These are phyloP conservation scores for Amphipoea oculea DNA, from an alignment of 2,888 invertebrate species.

Conservation along the genomic window DNA sequence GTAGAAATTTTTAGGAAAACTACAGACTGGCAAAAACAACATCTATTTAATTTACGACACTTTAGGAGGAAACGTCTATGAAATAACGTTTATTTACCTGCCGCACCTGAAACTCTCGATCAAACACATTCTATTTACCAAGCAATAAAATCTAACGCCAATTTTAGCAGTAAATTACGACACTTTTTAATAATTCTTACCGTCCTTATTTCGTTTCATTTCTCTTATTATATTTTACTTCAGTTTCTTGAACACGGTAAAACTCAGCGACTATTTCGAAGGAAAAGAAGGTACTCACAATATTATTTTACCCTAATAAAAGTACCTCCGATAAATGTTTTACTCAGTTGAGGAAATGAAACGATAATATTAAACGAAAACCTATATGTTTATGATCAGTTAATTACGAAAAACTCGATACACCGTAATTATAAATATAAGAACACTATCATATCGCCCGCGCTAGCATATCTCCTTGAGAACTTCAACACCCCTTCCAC, in stretches of 20 bases:
- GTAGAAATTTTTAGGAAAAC: constrained; percentile 9
- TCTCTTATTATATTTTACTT: not conserved
- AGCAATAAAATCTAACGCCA: constrained; percentile 10
- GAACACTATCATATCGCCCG: not conserved
- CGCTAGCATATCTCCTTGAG: not conserved
- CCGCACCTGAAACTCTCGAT: not conserved
- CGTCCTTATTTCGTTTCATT: not conserved
- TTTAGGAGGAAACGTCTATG: not conserved
- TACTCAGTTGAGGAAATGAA: constrained; percentile 20
- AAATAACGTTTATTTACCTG: constrained; percentile 1
- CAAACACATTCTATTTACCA: constrained; percentile 9
- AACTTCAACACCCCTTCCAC: not conserved
- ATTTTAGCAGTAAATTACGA: not conserved
- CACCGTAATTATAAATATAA: not conserved
- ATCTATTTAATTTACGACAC: not conserved
- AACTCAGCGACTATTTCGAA: not conserved
- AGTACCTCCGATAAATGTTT: not conserved
- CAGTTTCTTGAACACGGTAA: not conserved
- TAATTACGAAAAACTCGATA: not conserved
- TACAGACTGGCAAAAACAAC: not conserved
- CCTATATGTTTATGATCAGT: not conserved
- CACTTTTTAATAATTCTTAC: not conserved
- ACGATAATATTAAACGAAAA: constrained; percentile 9
- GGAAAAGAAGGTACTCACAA: not conserved
- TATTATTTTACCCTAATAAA: constrained; percentile 8